Conservation (phyloP, 2,797 vertebrate genomes). For the Rhabdophis nuchalis region DNA sequence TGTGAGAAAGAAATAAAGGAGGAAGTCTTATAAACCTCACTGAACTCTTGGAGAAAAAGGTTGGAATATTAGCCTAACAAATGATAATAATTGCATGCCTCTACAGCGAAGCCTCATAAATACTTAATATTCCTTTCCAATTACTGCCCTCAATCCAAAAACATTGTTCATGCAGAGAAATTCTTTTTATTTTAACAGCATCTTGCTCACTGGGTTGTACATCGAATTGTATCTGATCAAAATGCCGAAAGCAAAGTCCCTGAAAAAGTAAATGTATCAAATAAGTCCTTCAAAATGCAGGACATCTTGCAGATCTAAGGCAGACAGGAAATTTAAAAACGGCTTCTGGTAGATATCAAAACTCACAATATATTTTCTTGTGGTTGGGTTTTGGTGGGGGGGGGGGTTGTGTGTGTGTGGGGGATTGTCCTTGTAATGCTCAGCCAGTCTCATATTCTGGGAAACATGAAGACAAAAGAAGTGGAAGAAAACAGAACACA, state of each 20-base stretch:
- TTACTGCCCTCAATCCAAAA: not conserved
- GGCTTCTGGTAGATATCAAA: not conserved
- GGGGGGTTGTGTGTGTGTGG: fast-evolving
- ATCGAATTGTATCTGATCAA: constrained; percentile 12
- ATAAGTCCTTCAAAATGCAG: constrained; percentile 8
- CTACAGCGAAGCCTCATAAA: not conserved
- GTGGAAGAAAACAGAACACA: constrained; percentile 1
- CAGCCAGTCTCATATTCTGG: not conserved
- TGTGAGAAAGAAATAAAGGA: not conserved
- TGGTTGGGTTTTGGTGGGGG: not conserved
- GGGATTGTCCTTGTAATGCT: not conserved
- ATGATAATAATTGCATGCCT: not conserved
- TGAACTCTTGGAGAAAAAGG: not conserved
- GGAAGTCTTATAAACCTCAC: not conserved
- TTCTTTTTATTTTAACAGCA: not conserved
- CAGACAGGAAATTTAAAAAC: constrained; percentile 24
- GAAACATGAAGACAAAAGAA: constrained; percentile 27
- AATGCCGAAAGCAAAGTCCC: constrained; percentile 1
- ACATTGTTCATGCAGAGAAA: constrained; percentile 1
- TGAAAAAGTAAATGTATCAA: constrained; percentile 6
- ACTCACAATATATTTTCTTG: constrained; percentile 6
- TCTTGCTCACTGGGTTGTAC: not conserved
- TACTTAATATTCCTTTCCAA: not conserved
- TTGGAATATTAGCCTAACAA: not conserved
- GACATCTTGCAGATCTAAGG: not conserved